These are phyloP conservation scores for Nephotettix cincticeps DNA, from an alignment of 1,140 invertebrate species.

Conservation along the genomic window DNA sequence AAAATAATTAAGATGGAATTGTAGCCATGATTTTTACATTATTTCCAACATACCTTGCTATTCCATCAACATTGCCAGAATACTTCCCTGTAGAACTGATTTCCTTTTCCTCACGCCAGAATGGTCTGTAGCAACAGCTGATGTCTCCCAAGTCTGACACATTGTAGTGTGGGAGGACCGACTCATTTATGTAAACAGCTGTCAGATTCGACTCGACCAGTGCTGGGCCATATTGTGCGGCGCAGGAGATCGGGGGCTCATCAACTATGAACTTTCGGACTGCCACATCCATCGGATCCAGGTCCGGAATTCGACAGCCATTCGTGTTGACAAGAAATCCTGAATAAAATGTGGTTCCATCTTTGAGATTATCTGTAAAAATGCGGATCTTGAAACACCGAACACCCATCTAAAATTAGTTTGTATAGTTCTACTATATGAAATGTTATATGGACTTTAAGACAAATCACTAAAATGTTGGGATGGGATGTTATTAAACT, in stretches of 20 bases:
- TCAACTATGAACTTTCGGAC: slow-evolving; percentile 28
- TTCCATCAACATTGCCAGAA: slow-evolving; percentile 12
- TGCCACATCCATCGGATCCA: slow-evolving; percentile 65
- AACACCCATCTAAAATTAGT: background rate
- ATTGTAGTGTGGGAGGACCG: slow-evolving; percentile 29
- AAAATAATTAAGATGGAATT: too few relatives aligned
- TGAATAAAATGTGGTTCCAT: background rate
- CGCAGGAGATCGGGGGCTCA: slow-evolving; percentile 29
- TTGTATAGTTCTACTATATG: background rate
- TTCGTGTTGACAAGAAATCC: slow-evolving; percentile 26
- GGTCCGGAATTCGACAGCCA: slow-evolving; percentile 76
- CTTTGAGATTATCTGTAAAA: background rate
- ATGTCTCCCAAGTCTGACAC: slow-evolving; percentile 30
- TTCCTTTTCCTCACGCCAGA: slow-evolving; percentile 51
- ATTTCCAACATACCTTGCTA: slow-evolving; percentile 22
- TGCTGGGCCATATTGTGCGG: background rate
- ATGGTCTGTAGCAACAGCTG: slow-evolving; percentile 46
- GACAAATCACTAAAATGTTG: background rate
- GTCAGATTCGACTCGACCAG: slow-evolving; percentile 38
- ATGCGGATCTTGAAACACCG: background rate
- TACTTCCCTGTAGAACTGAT: background rate
- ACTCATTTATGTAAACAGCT: slow-evolving; percentile 33
- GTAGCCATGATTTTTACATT: too few relatives aligned
- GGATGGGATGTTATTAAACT: background rate
- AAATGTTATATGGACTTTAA: background rate